These are phyloP conservation scores for Hipposideros armiger DNA, from an alignment of 2,113 vertebrate species.

Conservation along the genomic window DNA sequence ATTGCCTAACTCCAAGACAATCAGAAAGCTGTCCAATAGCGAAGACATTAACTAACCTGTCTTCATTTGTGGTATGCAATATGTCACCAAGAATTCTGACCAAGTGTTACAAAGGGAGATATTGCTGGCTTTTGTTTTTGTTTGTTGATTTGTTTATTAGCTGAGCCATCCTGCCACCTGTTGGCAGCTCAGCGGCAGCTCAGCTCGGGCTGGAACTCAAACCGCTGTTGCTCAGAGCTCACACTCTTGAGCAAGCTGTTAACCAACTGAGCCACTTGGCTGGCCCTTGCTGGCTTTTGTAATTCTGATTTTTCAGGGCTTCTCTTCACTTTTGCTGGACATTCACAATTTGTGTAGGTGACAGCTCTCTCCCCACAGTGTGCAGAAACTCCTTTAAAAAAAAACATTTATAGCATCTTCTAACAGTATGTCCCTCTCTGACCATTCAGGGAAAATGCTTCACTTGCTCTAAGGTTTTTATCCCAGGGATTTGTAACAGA, in stretches of 20 bases:
- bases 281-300: not conserved
- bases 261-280: too few relatives aligned
- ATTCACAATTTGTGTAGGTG: not conserved
- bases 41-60: not conserved
- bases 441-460: not conserved
- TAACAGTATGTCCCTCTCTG: not conserved
- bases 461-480: not conserved
- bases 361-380: not conserved
- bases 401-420: not conserved
- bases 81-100: not conserved
- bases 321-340: not conserved
- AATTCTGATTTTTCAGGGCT: not conserved
- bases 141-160: too few relatives aligned
- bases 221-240: too few relatives aligned
- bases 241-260: too few relatives aligned
- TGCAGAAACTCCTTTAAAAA: not conserved
- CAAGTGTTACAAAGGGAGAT: not conserved
- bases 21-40: not conserved
- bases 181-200: too few relatives aligned
- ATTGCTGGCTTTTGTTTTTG: not conserved
- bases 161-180: too few relatives aligned
- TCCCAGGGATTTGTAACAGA: not conserved
- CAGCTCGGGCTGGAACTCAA: too few relatives aligned
- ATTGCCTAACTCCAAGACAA: not conserved
- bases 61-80: not conserved